phyloP scores from a whole-genome alignment of 1,140 invertebrate genomes.

The Steinernema khuongi region DNA sequence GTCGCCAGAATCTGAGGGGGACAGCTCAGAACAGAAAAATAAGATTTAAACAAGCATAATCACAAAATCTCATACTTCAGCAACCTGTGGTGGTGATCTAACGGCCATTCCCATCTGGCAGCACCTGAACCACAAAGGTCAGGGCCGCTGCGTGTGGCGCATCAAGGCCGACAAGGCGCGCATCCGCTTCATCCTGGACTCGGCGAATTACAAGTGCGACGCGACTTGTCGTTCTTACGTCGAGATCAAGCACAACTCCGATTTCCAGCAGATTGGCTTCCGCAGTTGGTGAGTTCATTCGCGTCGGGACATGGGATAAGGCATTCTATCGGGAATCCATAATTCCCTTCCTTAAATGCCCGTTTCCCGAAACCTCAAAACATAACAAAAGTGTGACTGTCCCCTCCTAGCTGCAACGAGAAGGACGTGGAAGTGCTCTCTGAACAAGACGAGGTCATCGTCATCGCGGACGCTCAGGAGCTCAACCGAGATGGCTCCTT shows the following conservation, averaged over 20 bases:
- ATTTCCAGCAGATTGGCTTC: constrained; percentile 58
- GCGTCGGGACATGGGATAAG: too few relatives aligned
- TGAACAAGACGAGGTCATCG: constrained; percentile 36
- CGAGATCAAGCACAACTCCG: constrained; percentile 56
- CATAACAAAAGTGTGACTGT: not conserved
- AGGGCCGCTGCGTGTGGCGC: constrained; percentile 44
- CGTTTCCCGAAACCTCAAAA: too few relatives aligned
- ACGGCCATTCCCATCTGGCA: constrained; percentile 47
- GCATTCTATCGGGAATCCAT: too few relatives aligned
- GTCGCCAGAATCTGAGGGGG: too few relatives aligned
- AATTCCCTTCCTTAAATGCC: too few relatives aligned
- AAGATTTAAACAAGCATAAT: not conserved
- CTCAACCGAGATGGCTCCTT: constrained; percentile 7
- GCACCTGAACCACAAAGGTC: constrained; percentile 48
- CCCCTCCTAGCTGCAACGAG: constrained; percentile 49
- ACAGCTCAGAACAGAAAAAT: too few relatives aligned
- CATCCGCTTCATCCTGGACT: constrained; percentile 54
- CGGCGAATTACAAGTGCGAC: constrained; percentile 46
- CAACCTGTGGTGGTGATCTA: constrained; percentile 51
- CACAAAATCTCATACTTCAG: constrained; percentile 19
- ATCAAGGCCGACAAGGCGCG: constrained; percentile 45
- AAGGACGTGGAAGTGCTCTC: constrained; percentile 53
- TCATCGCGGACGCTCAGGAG: not conserved
- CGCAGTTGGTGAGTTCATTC: constrained; percentile 52
- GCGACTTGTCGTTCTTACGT: constrained; percentile 54